Evolutionary conservation across 2,797 vertebrate genomes (phyloP), one percentile per base, ranked within the genome.

Genomic region (Harpagifer antarcticus): DNA sequence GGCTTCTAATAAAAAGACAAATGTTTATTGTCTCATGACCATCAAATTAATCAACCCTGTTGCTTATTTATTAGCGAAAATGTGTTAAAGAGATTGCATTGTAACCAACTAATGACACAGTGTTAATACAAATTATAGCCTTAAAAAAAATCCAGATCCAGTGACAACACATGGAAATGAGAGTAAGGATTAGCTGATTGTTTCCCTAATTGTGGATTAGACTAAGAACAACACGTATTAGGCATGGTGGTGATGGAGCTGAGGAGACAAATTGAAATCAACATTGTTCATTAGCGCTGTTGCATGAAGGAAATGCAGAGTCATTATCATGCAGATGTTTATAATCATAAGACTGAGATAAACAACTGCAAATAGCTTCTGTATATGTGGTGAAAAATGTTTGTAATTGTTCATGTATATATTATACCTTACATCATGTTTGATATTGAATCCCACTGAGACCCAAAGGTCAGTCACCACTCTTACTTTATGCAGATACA

Each of bases 261-360:
- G 68, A 81, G 71, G 57, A 78, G 42, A 80, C 49, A 47, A 43
- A 81, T 19, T 67, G 27, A 54, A 73, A 50, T 54, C 27, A 62
- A 57, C 16, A 11, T 15, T 40, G 44, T 62, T 79, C 5, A 53
- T 72, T 8, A 42, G 50, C 3, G 2, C 12, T 40, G 69, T 55
- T 52, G 78, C 74, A 33, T 55, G 50, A 74, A 60, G 62, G 43
- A 65, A 61, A 63, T 16, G 10, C n/a, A 48, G 40, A 52, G 40
- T 54, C 43, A 60, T 48, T 44, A 37, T 4, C 7, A n/a, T 1
- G 54, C 19, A 54, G 15, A 50, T 3, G 53, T 49, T 49, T 33
- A 13, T 55, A 47, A 65, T 53, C 42, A 58, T 2, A 11, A 53
- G 8, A 44, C 44, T 20, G 49, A 56, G 44, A n/a, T 12, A 69